phyloP scores from a whole-genome alignment of 2,113 vertebrate genomes.

The Apaloderma vittatum region DNA sequence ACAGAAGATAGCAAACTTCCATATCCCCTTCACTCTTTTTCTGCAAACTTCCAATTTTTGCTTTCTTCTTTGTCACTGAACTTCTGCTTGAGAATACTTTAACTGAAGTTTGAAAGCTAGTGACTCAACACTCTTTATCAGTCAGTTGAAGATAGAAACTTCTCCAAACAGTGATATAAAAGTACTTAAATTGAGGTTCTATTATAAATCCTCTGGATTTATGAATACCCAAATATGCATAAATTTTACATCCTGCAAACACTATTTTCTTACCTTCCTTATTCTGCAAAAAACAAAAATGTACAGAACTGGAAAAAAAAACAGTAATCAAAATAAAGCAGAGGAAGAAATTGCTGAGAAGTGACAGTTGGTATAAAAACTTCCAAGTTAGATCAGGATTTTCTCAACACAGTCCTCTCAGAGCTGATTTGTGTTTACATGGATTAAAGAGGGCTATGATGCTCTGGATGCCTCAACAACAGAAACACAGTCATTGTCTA shows the following conservation, averaged over 20 bases:
- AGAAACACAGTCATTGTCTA: neutral
- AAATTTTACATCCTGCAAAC: neutral
- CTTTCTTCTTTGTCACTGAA: neutral
- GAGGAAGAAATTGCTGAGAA: neutral
- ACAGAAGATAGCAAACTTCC: neutral
- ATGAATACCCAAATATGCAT: neutral
- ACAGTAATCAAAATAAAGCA: neutral
- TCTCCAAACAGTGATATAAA: neutral
- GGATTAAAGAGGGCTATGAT: neutral
- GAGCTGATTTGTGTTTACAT: neutral
- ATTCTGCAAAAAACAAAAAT: neutral
- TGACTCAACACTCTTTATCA: neutral
- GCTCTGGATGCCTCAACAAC: neutral
- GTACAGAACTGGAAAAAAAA: neutral
- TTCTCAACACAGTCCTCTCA: neutral
- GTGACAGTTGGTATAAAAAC: neutral
- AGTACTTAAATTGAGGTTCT: neutral
- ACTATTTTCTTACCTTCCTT: neutral
- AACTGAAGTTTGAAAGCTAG: neutral
- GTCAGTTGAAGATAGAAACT: neutral
- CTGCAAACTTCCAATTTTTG: neutral
- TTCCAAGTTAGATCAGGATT: neutral
- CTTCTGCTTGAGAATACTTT: neutral
- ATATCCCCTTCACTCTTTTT: neutral
- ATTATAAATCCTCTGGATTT: neutral